Base-by-base conservation (phyloP, 2,113 vertebrate species). In the Ancistrus triradiatus region DNA sequence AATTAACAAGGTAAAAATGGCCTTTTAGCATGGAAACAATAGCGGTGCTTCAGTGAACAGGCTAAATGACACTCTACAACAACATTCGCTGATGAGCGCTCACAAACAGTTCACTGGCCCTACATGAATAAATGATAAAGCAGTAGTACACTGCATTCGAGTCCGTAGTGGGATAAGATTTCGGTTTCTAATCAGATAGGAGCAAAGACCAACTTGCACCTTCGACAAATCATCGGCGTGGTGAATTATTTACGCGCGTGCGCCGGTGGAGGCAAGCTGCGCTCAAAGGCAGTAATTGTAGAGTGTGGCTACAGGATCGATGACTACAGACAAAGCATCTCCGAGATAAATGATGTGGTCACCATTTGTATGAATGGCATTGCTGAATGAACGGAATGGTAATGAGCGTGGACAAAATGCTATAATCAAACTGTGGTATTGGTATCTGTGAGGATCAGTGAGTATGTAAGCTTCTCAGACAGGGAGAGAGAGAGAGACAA, bases 171-270 rank as follows among this genome's bases (percentile, higher is more conserved):
- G 44, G 13, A 28, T 42, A 51, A 21, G 43, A 67, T 44, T 67
- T 31, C 27, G 8, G 49, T 44, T 63, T 35, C 38, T 42, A n/a
- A 63, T 63, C 25, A 48, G 46, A 59, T 15, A 24, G 43, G 55
- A 57, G 56, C 37, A 57, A 65, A 57, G 15, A 13, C 13, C 65
- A 65, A 72, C 56, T 75, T 55, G 65, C 19, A 67, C 50, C 68
- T 74, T 63, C 53, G 59, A 71, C 59, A 66, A 72, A 62, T 38
- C 69, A 61, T 25, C 33, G 61, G 47, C 66, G 55, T 58, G 38
- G 61, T 69, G 65, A 75, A 69, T 75, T 69, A 75, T 75, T 66
- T 72, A 72, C 19, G 33, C 2, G 8, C n/a, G 43, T 49, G 57
- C 62, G 31, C 61, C 57, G 48, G 38, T 53, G 40, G 18, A 50